Evolutionary conservation across 1,140 invertebrate species (phyloP).

Genomic region (Bombus consobrinus): DNA sequence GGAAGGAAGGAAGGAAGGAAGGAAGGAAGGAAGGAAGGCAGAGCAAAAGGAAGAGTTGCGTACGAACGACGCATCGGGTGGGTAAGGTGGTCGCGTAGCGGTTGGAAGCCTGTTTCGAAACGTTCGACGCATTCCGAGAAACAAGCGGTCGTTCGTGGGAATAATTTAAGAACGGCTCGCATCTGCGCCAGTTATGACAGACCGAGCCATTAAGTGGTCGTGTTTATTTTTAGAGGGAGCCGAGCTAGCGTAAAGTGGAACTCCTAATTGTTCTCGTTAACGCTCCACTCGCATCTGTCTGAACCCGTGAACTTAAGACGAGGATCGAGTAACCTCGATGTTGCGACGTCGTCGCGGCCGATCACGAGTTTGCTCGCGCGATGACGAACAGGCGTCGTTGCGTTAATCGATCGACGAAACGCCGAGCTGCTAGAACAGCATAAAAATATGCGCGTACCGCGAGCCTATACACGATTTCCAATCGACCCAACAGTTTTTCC

Average conservation of each 20-base stretch:
- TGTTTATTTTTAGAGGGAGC: slow-evolving; percentile 81
- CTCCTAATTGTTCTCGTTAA: slow-evolving; percentile 83
- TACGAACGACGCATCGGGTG: neutral
- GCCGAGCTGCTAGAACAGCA: neutral
- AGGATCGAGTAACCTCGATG: slow-evolving; percentile 42
- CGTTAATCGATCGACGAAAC: slow-evolving; percentile 3
- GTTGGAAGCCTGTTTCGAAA: slow-evolving; percentile 10
- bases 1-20: neutral
- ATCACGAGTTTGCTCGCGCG: slow-evolving; percentile 22
- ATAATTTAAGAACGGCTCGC: slow-evolving; percentile 77
- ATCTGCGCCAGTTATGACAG: slow-evolving; percentile 80
- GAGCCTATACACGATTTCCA: too few species aligned
- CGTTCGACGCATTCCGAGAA: slow-evolving; percentile 70
- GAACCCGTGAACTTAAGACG: slow-evolving; percentile 80
- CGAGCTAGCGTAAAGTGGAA: slow-evolving; percentile 78
- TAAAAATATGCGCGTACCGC: too few species aligned
- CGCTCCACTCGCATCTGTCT: slow-evolving; percentile 80
- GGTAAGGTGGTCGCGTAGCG: neutral
- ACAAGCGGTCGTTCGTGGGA: slow-evolving; percentile 74
- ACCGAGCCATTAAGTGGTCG: slow-evolving; percentile 76
- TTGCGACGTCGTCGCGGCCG: slow-evolving; percentile 19
- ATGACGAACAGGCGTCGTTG: neutral
- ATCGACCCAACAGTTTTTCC: too few species aligned
- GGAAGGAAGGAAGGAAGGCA: neutral
- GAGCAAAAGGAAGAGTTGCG: neutral